phyloP scores from a whole-genome alignment of 2,797 vertebrate genomes.

The Eulemur mongoz region DNA sequence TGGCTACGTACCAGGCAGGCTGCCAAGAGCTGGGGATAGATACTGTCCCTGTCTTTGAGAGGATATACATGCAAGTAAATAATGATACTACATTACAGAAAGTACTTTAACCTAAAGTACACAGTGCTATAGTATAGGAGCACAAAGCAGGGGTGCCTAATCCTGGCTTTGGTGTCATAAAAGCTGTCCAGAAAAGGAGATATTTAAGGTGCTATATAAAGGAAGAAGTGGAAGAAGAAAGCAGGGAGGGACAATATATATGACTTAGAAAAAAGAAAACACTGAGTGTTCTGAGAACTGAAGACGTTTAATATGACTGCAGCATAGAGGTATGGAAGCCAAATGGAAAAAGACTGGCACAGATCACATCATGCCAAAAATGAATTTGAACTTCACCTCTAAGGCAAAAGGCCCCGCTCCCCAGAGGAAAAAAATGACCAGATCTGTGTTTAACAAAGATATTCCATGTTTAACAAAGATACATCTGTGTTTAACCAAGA shows the following conservation, averaged over 20 bases:
- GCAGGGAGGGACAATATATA: background rate
- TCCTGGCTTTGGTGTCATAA: background rate
- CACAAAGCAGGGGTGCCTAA: background rate
- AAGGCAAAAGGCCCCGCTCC: background rate
- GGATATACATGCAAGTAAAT: background rate
- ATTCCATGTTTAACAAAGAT: background rate
- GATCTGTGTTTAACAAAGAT: background rate
- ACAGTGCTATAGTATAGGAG: background rate
- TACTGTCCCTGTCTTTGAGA: background rate
- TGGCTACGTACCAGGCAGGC: background rate
- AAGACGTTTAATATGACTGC: background rate
- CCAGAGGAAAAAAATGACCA: background rate
- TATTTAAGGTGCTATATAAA: background rate
- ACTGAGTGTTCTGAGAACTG: background rate
- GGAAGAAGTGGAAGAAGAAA: background rate
- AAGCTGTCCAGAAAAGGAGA: background rate
- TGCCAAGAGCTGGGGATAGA: background rate
- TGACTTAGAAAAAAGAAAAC: background rate
- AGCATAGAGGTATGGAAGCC: rapidly evolving
- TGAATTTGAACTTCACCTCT: background rate
- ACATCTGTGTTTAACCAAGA: too few relatives aligned
- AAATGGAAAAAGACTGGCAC: background rate
- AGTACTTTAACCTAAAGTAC: background rate
- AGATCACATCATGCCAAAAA: background rate
- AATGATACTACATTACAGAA: background rate